Base-by-base conservation (phyloP, 2,888 invertebrate genomes). In the Cerceris rybyensis region DNA sequence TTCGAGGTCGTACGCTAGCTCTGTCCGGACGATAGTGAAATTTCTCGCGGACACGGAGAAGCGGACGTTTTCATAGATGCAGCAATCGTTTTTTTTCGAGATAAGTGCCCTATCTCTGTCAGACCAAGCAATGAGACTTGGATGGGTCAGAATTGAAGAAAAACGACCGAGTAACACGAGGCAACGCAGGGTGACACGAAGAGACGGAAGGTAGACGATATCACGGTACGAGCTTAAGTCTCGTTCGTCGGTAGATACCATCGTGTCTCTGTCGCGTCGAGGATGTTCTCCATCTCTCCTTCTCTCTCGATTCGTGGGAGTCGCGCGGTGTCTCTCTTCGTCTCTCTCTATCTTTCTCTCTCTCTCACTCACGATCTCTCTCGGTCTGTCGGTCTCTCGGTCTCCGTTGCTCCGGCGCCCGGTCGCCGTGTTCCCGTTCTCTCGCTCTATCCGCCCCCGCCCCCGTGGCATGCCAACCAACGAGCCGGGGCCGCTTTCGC, bases 401-500 rank as follows among this genome's bases (percentile, higher is more conserved):
- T 64, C 54, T 61, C 63, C 39, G 57, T 60, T 46, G 39, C 42
- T 61, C 73, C 66, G 65, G 60, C 69, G 76, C 66, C 58, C 71
- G 69, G 71, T 78, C 82, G 77, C 61, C 84, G 61, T 75, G 77
- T 81, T 81, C 67, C 67, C 82, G 79, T 81, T 75, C 82, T 80
- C 85, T 83, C 83, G 69, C 76, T 80, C 68, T 74, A 78, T 65
- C 75, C 80, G 76, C 84, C 83, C 77, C 82, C 84, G 88, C 87
- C 84, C 85, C 88, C 84, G 84, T 86, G 79, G 85, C 85, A 86
- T 90, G 87, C 89, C 88, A 90, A 87, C 90, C 90, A 90, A 89
- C 88, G 88, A 88, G 87, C 88, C 89, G 89, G 88, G 86, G 88
- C 88, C 88, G 91, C 90, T 90, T 89, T 89, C 88, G 91, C 91